Evolutionary conservation across 2,113 vertebrate genomes (phyloP).

Genomic region (Dunckerocampus dactyliophorus): DNA sequence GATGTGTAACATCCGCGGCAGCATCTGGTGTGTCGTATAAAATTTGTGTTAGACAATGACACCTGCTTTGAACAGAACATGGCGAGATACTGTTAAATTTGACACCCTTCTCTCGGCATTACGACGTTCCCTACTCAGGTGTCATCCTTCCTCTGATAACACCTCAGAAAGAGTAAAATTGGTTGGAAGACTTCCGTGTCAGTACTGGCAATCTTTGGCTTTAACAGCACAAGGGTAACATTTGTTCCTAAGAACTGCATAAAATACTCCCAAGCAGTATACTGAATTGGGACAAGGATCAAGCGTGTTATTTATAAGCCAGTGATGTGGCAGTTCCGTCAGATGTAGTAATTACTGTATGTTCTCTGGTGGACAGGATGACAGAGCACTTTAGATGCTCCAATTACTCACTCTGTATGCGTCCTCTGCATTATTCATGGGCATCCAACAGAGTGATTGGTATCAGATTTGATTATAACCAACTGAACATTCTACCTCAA

Average conservation of each 20-base stretch:
- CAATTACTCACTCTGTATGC: slow-evolving; percentile 13
- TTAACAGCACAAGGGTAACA: neutral
- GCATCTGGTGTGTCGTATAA: too few relatives aligned
- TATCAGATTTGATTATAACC: neutral
- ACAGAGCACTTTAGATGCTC: slow-evolving; percentile 7
- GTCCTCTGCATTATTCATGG: slow-evolving; percentile 33
- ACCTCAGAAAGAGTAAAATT: too few relatives aligned
- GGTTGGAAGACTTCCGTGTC: too few relatives aligned
- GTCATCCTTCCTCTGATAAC: too few relatives aligned
- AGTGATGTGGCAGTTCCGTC: neutral
- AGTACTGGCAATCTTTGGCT: too few relatives aligned
- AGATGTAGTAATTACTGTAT: slow-evolving; percentile 14
- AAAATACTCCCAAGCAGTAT: neutral
- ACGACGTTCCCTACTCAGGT: too few relatives aligned
- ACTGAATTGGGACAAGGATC: neutral
- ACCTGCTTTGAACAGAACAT: too few relatives aligned
- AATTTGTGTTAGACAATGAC: too few relatives aligned
- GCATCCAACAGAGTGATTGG: slow-evolving; percentile 1
- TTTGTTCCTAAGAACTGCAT: neutral
- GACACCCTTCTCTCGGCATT: too few relatives aligned
- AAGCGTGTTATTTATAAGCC: slow-evolving; percentile 6
- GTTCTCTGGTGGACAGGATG: slow-evolving; percentile 10
- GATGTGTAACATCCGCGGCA: too few relatives aligned
- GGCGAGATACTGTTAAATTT: too few relatives aligned
- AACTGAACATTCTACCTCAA: neutral